Base-by-base conservation (phyloP, 92 coral and sea anemone genomes). In the Virgularia gustaviana region DNA sequence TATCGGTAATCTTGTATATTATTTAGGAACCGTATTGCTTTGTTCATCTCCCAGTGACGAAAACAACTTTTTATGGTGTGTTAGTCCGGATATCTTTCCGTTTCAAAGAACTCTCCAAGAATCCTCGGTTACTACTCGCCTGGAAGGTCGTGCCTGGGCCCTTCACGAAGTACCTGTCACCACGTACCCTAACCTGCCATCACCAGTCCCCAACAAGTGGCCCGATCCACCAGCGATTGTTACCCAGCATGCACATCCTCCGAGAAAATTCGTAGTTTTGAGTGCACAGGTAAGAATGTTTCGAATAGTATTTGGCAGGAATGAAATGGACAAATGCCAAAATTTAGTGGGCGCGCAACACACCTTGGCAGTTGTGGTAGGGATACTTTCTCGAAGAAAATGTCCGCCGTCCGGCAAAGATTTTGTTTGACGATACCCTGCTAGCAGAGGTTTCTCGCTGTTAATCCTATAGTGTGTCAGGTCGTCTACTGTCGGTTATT, bases 61-160 rank as follows among this genome's bases (percentile, higher is more conserved):
- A 23, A 82, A 81, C 15, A 94, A 92, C 71, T 87, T 87, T n/a
- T 84, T 92, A 29, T 92, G 98, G 98, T 90, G 87, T 56, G 73
- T 83, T 52, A 92, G 98, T 68, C 88, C 98, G 0, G 96, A 92
- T 28, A 89, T 89, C 3, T 92, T 92, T 55, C 98, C 98, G 0
- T 92, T 92, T 78, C 98, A 89, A 77, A 70, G 82, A 29, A 89
- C 96, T 38, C 88, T 92, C 49, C 90, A 89, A 65, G 98, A 92
- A 80, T 58, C 71, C 9, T 68, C 88, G 84, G 94, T 89, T 5
- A 81, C 82, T 16, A 72, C 86, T 10, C 89, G 85, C 3, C 70
- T 92, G 65, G 98, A 92, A 31, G 98, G 98, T 6, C 81, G 91
- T 52, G 85, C 96, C 0, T 92, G 98, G 98, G 95, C 98, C 15